phyloP scores from a whole-genome alignment of 2,888 invertebrate genomes.

The Eubasilissa splendida region DNA sequence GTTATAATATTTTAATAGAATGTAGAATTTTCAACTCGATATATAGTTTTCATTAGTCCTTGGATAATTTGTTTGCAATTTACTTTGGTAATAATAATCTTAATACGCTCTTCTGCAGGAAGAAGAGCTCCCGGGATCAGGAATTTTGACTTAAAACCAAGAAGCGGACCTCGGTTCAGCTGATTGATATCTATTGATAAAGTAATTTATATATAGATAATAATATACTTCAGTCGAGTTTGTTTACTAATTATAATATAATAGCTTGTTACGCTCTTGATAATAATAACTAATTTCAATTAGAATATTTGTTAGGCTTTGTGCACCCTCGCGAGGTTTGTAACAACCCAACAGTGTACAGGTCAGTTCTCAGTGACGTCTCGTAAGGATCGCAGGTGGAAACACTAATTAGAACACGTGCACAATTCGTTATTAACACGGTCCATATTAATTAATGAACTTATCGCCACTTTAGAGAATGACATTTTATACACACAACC shows the following conservation, averaged over 20 bases:
- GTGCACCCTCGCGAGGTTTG: constrained; percentile 15
- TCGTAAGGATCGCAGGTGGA: neutral
- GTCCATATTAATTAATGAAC: constrained; percentile 13
- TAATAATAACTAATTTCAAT: constrained; percentile 24
- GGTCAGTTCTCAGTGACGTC: neutral
- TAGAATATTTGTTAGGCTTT: constrained; percentile 23
- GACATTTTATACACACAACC: neutral
- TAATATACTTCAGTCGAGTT: constrained; percentile 36
- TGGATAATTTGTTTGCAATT: constrained; percentile 33
- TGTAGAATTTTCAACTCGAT: constrained; percentile 14
- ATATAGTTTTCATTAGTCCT: constrained; percentile 25
- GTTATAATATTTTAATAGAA: constrained; percentile 18
- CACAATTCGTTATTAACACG: constrained; percentile 26
- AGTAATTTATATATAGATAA: constrained; percentile 25
- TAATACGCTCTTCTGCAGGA: constrained; percentile 32
- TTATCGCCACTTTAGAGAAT: constrained; percentile 9
- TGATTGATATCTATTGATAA: constrained; percentile 29
- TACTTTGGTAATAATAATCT: constrained; percentile 32
- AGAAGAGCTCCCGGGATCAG: constrained; percentile 41
- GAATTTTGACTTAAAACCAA: constrained; percentile 43
- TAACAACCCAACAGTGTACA: neutral
- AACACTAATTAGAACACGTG: constrained; percentile 18
- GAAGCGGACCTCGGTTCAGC: constrained; percentile 9
- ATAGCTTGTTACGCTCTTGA: constrained; percentile 39
- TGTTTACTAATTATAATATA: constrained; percentile 25